These are phyloP conservation scores for Papilio polytes DNA, from an alignment of 1,140 invertebrate genomes.

Conservation along the genomic window DNA sequence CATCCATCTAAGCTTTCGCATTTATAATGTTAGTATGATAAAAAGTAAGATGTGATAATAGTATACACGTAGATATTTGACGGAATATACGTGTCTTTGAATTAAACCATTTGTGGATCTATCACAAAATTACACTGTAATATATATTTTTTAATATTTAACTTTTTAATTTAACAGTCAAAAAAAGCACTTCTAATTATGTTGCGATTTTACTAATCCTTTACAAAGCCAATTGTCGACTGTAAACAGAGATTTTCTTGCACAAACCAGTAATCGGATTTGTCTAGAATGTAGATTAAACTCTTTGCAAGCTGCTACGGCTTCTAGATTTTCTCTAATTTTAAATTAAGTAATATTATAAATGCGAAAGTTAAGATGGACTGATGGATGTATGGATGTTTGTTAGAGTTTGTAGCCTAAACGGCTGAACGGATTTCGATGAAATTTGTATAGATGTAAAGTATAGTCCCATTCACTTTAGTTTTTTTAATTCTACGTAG, in stretches of 20 bases:
- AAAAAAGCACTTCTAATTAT: constrained; percentile 8
- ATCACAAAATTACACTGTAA: background rate
- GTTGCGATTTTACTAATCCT: constrained; percentile 5
- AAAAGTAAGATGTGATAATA: no score
- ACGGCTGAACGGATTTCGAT: no score
- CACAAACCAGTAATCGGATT: constrained; percentile 31
- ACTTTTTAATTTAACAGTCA: background rate
- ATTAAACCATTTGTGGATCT: background rate
- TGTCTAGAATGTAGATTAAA: constrained; percentile 25
- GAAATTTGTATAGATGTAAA: no score
- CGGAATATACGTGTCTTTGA: background rate
- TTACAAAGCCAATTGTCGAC: constrained; percentile 12
- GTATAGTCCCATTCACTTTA: no score
- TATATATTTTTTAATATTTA: background rate
- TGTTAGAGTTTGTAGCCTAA: no score
- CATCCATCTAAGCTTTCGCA: no score
- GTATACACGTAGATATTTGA: background rate
- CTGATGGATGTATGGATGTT: no score
- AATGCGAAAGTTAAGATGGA: no score
- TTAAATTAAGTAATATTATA: background rate
- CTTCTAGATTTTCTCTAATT: constrained; percentile 1
- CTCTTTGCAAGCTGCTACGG: constrained; percentile 17
- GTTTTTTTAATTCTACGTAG: no score
- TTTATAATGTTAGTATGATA: no score
- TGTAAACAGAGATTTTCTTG: constrained; percentile 15